These are phyloP conservation scores for Enteromius mattozi DNA, from an alignment of 2,797 vertebrate species.

Conservation along the genomic window DNA sequence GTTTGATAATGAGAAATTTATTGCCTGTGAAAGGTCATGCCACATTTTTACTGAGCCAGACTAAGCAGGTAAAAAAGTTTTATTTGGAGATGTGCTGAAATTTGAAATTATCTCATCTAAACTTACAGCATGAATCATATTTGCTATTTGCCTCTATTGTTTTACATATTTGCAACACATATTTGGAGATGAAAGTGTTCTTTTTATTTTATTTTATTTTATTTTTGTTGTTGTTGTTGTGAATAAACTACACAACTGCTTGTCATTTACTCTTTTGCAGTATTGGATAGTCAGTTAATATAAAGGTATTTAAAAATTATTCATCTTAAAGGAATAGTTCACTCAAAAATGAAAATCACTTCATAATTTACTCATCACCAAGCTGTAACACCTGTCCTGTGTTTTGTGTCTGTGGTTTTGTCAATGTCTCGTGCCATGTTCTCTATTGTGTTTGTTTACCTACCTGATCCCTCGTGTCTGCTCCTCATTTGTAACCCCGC, in stretches of 20 bases:
- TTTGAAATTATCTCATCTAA: conserved; percentile 8
- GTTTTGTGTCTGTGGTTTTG: too few species aligned
- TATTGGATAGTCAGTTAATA: background rate
- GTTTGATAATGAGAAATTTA: conserved; percentile 53
- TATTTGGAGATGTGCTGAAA: conserved; percentile 36
- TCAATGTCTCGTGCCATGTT: too few species aligned
- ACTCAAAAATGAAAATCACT: too few species aligned
- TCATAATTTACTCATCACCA: too few species aligned
- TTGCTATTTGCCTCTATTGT: conserved; percentile 55
- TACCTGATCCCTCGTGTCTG: too few species aligned
- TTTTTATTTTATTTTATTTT: too few species aligned
- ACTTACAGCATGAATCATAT: conserved; percentile 1
- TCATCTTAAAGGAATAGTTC: too few species aligned
- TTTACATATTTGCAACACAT: background rate
- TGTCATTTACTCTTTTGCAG: background rate
- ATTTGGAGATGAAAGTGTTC: background rate
- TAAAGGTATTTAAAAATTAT: background rate
- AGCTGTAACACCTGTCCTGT: too few species aligned
- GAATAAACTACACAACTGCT: background rate
- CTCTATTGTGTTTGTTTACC: too few species aligned
- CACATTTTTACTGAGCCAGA: conserved; percentile 45
- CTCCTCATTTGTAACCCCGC: too few species aligned
- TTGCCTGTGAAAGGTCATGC: conserved; percentile 50
- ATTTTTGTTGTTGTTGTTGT: background rate
- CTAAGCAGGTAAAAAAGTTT: conserved; percentile 47